Conservation (phyloP, 2,888 invertebrate genomes). For the Lasioglossum marginatum region DNA sequence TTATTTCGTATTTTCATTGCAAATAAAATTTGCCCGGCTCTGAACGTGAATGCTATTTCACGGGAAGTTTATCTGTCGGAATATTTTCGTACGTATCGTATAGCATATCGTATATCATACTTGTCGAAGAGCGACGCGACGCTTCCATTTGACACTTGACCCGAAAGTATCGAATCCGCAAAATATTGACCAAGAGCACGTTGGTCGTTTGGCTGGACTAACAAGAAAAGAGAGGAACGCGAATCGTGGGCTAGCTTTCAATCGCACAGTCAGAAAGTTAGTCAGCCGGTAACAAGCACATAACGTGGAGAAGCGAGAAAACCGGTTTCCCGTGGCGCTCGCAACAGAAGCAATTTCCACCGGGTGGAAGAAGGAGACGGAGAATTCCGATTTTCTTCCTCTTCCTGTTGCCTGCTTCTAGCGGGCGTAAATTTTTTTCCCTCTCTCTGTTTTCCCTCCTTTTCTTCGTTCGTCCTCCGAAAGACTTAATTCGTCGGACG, state of each 20-base stretch:
- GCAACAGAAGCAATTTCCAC: slow-evolving; percentile 55
- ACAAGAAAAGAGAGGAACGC: slow-evolving; percentile 22
- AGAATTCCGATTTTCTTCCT: slow-evolving; percentile 48
- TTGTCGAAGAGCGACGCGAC: background rate
- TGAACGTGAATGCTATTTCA: too few species aligned
- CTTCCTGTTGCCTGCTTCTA: background rate
- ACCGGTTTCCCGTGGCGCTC: slow-evolving; percentile 34
- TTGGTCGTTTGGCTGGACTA: slow-evolving; percentile 11
- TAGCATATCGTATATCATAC: background rate
- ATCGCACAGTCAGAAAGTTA: slow-evolving; percentile 47
- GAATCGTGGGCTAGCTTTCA: slow-evolving; percentile 33
- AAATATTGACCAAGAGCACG: slow-evolving; percentile 8
- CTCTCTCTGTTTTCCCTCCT: background rate
- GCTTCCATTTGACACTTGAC: background rate
- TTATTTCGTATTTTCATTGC: too few species aligned
- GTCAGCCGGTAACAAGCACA: slow-evolving; percentile 17
- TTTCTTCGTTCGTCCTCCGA: slow-evolving; percentile 2
- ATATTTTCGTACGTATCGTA: background rate
- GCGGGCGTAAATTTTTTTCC: slow-evolving; percentile 39
- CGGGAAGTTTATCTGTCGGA: too few species aligned
- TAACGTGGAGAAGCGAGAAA: slow-evolving; percentile 35
- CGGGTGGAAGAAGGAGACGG: slow-evolving; percentile 6
- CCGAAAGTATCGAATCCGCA: background rate
- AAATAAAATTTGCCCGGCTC: too few species aligned
- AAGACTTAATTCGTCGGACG: slow-evolving; percentile 62